Percentiles rank a stretch among this genome's conserved stretches.
Conservation (phyloP, 2,797 vertebrate genomes). For the Harpagifer antarcticus region DNA sequence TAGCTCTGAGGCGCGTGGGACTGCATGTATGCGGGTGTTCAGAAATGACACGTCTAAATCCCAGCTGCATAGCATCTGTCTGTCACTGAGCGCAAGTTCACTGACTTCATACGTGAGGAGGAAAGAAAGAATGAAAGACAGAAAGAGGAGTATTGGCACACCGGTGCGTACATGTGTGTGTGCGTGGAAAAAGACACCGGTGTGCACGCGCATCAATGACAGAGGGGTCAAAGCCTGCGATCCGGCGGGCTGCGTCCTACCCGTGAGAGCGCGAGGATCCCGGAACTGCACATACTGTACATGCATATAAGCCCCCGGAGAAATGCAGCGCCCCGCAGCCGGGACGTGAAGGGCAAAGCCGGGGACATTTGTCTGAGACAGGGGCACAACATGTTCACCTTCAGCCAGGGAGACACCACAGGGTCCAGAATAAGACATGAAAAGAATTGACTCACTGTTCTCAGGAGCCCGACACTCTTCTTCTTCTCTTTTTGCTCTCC, state of each 20-base stretch:
- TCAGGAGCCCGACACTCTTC: constrained; percentile 74
- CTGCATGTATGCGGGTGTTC: constrained; percentile 31
- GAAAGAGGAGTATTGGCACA: constrained; percentile 25
- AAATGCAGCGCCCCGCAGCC: constrained; percentile 43
- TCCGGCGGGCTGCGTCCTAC: constrained; percentile 68
- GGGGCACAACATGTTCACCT: constrained; percentile 70
- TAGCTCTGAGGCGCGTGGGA: constrained; percentile 16
- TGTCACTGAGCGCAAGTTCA: constrained; percentile 49
- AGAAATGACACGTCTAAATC: constrained; percentile 55
- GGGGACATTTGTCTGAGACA: constrained; percentile 63
- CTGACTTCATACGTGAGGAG: constrained; percentile 37
- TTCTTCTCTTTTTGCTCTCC: constrained; percentile 60
- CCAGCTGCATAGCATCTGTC: constrained; percentile 29
- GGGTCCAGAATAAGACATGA: background rate
- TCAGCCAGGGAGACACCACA: constrained; percentile 26
- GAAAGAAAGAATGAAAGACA: background rate
- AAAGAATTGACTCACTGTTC: constrained; percentile 74
- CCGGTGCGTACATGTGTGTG: constrained; percentile 31
- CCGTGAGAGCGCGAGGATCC: constrained; percentile 40
- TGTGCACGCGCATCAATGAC: constrained; percentile 86
- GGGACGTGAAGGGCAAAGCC: constrained; percentile 80
- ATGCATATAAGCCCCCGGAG: constrained; percentile 12
- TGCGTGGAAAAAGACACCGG: constrained; percentile 34
- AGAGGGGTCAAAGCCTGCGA: constrained; percentile 84
- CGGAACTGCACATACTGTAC: constrained; percentile 20